A percentile compares a stretch with the other conserved stretches of the same genome.
phyloP scores from a whole-genome alignment of 2,797 vertebrate species.

The Xenops minutus region DNA sequence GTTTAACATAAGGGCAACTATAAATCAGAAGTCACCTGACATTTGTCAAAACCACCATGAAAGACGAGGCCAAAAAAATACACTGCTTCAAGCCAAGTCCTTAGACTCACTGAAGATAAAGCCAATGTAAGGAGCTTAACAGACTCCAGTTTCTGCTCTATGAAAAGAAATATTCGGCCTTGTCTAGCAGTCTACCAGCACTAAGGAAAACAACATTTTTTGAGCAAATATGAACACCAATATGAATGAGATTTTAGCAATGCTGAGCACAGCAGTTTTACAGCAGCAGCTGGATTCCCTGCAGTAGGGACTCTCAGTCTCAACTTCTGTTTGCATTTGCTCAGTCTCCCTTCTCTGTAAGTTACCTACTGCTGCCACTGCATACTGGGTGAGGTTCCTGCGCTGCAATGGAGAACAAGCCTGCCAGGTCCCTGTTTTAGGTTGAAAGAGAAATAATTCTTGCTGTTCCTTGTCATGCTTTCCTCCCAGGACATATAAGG shows the following conservation, averaged over 20 bases:
- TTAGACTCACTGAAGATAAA: neutral
- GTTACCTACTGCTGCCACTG: slow-evolving; percentile 90
- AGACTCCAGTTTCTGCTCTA: neutral
- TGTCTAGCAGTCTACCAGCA: neutral
- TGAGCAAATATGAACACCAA: neutral
- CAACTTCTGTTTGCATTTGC: neutral
- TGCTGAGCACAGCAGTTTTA: neutral
- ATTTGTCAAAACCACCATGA: neutral
- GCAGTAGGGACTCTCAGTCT: neutral
- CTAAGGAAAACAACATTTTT: neutral
- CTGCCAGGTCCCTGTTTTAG: slow-evolving; percentile 82
- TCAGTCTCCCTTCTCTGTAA: neutral
- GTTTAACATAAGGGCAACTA: neutral
- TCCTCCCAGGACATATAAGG: slow-evolving; percentile 85
- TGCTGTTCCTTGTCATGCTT: slow-evolving; percentile 86
- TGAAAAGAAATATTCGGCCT: neutral
- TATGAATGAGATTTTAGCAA: neutral
- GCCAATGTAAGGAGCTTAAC: neutral
- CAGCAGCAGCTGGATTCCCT: neutral
- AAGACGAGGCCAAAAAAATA: neutral
- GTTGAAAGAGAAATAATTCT: slow-evolving; percentile 83
- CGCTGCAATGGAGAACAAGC: slow-evolving; percentile 83
- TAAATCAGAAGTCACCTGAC: neutral
- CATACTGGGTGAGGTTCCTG: slow-evolving; percentile 88
- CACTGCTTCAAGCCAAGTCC: neutral